phyloP scores from a whole-genome alignment of 64 coral and sea anemone genomes.

The Stichodactyla helianthus region DNA sequence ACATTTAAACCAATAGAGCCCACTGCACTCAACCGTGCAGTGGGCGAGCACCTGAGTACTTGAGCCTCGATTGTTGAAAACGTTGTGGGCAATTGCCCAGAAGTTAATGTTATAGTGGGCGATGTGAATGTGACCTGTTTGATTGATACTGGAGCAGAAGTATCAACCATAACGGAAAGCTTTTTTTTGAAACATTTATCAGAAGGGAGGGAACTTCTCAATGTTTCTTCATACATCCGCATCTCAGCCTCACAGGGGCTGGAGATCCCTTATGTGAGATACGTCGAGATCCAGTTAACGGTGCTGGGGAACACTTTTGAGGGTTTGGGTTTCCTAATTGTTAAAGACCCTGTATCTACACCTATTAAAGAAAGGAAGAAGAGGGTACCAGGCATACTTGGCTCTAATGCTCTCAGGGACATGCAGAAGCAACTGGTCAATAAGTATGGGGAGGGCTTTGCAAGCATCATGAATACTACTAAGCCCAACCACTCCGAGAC shows the following conservation, averaged over 20 bases:
- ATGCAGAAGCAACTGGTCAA: conserved; percentile 37
- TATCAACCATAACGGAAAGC: conserved; percentile 59
- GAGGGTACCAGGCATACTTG: conserved; percentile 50
- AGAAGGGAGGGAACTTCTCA: conserved; percentile 32
- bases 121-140: conserved; percentile 57
- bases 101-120: conserved; percentile 46
- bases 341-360: conserved; percentile 44
- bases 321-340: conserved; percentile 30
- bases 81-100: conserved; percentile 44
- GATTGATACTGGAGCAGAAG: conserved; percentile 69
- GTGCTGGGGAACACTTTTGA: conserved; percentile 33
- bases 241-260: conserved; percentile 52
- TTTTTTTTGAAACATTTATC: conserved; percentile 39
- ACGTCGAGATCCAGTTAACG: conserved; percentile 59
- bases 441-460: conserved; percentile 51
- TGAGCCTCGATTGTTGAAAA: conserved; percentile 40
- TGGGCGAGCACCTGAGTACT: conserved; percentile 52
- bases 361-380: conserved; percentile 27
- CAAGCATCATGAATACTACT: background rate
- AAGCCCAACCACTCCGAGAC: background rate
- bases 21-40: conserved; percentile 53
- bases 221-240: conserved; percentile 60
- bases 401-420: conserved; percentile 55
- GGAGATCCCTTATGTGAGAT: conserved; percentile 58
- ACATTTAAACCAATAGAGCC: conserved; percentile 56